A percentile compares a stretch with the other conserved stretches of the same genome.
phyloP scores from a whole-genome alignment of 2,797 vertebrate genomes.

The Pterois miles region DNA sequence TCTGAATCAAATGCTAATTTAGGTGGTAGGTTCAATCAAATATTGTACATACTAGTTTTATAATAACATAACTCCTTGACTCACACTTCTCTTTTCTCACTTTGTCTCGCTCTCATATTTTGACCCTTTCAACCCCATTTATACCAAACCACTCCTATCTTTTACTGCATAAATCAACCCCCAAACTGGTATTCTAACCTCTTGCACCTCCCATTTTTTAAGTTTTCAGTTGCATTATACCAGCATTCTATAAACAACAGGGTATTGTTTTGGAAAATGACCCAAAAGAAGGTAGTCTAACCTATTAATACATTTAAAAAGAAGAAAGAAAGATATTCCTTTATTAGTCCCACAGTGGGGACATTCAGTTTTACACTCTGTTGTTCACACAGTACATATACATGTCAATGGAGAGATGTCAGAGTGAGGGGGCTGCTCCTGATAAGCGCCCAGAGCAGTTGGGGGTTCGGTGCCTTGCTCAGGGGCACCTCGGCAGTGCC shows the following conservation, averaged over 20 bases:
- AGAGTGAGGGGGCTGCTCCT: no score
- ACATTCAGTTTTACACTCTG: no score
- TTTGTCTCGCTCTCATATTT: background rate
- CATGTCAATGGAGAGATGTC: no score
- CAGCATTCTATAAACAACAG: no score
- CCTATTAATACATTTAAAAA: background rate
- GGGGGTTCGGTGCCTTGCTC: no score
- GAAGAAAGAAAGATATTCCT: no score
- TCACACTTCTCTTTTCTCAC: background rate
- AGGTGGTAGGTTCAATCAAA: background rate
- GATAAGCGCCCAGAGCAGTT: no score
- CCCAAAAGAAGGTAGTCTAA: background rate
- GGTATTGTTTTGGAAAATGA: no score
- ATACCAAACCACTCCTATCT: background rate
- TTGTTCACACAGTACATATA: no score
- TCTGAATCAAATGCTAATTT: background rate
- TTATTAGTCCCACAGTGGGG: no score
- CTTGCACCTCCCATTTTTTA: background rate
- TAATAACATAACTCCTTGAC: background rate
- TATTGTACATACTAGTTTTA: background rate
- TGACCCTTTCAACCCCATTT: background rate
- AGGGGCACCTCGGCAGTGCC: no score
- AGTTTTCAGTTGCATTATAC: no score
- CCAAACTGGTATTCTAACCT: background rate
- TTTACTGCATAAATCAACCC: background rate